These are phyloP conservation scores for Diabrotica undecimpunctata DNA, from an alignment of 1,140 invertebrate genomes.

Conservation along the genomic window DNA sequence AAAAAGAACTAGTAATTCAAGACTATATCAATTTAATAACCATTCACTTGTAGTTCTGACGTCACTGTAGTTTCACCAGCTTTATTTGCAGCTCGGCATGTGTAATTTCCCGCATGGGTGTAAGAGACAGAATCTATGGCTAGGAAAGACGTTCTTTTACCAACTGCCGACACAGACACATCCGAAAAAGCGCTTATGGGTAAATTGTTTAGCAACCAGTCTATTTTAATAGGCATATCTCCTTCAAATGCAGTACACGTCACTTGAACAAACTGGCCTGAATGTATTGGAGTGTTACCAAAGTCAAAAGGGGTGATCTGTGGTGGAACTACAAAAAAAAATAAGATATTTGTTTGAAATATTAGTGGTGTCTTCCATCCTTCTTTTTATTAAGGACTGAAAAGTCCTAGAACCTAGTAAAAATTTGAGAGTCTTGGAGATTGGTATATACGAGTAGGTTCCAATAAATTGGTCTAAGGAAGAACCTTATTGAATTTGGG, in stretches of 20 bases:
- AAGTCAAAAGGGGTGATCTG: slow-evolving; percentile 60
- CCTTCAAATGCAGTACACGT: slow-evolving; percentile 63
- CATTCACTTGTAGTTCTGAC: slow-evolving; percentile 62
- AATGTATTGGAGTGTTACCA: slow-evolving; percentile 49
- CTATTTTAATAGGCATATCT: slow-evolving; percentile 60
- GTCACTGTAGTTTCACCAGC: slow-evolving; percentile 69
- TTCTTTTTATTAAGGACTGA: too few species aligned
- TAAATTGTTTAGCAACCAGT: slow-evolving; percentile 56
- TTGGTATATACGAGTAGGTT: too few species aligned
- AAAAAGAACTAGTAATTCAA: background rate
- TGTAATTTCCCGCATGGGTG: slow-evolving; percentile 74
- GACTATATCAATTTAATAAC: slow-evolving; percentile 39
- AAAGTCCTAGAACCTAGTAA: too few species aligned
- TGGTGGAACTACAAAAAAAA: slow-evolving; percentile 23
- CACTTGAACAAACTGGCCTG: slow-evolving; percentile 67
- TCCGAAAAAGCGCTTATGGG: slow-evolving; percentile 43
- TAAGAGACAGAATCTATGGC: slow-evolving; percentile 71
- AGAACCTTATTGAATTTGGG: too few species aligned
- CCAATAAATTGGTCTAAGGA: too few species aligned
- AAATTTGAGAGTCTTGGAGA: too few species aligned
- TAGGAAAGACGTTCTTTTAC: slow-evolving; percentile 66
- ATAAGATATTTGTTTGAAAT: slow-evolving; percentile 10
- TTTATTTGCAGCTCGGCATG: slow-evolving; percentile 71
- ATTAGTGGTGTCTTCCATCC: too few species aligned
- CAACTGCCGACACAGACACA: slow-evolving; percentile 51